Base-by-base conservation (phyloP, 2,888 invertebrate genomes). In the Drymonia ruficornis region DNA sequence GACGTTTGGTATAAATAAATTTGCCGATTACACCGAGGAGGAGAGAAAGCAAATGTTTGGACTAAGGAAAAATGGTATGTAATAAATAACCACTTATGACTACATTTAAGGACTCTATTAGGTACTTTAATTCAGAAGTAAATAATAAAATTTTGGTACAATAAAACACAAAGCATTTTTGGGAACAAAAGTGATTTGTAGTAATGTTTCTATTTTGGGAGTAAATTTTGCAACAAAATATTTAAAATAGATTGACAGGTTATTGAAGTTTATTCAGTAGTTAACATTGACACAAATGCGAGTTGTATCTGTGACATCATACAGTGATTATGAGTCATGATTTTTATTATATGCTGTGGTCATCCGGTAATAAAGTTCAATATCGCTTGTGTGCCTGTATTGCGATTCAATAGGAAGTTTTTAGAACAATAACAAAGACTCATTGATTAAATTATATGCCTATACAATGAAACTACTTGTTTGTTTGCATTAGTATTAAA, bases 1-100 rank as follows among this genome's bases (percentile, higher is more conserved):
- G 2, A 69, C 64, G 6, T 82, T 56, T 51, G 81, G 65, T 19
- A 72, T 84, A 23, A 83, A 82, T 34, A 57, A 77, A 52, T 80
- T 81, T 11, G 68, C 85, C 7, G 85, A 84, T 63, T 77, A 75
- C 34, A 80, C 83, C 0, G 56, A 63, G 0, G 74, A 78, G 4
- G 76, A 82, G 45, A 49, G 47, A 3, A 53, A 63, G 42, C 4
- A n/a, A 2, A 61, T 76, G 66, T 49, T 34, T 31, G 77, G 79
- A 56, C 31, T 56, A 4, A 49, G 12, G 8, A 36, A 47, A 45
- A 18, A 49, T 56, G 50, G 57, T 68, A 12, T 71, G 70, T 69
- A 52, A 0, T 13, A 15, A 36, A 36, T 31, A 31, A 31, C 7
- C 12, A 6, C n/a, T n/a, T n/a, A n/a, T n/a, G n/a, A n/a, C n/a